Evolutionary conservation across 2,113 vertebrate species (phyloP), one percentile per base, ranked within the genome.

Genomic region (Rhabdomys dilectus): DNA sequence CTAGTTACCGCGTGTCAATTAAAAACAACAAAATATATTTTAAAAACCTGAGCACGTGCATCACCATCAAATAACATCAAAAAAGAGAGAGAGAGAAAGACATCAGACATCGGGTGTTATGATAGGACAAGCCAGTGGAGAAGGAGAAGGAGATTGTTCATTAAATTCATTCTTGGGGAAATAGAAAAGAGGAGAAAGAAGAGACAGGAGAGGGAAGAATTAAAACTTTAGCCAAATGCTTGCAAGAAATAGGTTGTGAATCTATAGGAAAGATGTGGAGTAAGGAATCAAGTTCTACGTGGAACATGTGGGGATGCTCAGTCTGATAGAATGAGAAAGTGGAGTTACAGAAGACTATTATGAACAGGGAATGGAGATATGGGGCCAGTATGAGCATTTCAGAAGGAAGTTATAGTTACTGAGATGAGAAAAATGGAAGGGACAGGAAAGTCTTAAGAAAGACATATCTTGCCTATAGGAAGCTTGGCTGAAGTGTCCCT

Each of bases 1-100:
- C n/a, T 24, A 77, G 66, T 77, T 77, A 86, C 31, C 77, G 36
- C 10, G 21, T 29, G 31, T 45, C 93, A 86, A 66, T 85, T 91
- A 68, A 94, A 94, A 90, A 91, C 36, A 77, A 68, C 31, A 76
- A 75, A 85, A 85, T 6, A 16, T 31, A 58, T 77, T 86, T 85
- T 68, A 21, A n/a, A 86, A 85, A 64, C 64, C 86, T 24, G 70
- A 5, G 8, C 21, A 5, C 16, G 1, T 31, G 16, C 80, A 34
- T 87, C 68, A 4, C 19, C 36, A 39, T 81, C 84, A 88, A 92
- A 75, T 56, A 51, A 75, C n/a, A 53, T 75, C 31, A 3, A 88
- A 75, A 51, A 51, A 51, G 1, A 51, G 48, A 51, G 48, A 51
- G 48, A 26, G 26, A 91, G 16, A 34, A 56, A 80, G 73, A 92